Evolutionary conservation across 1,140 invertebrate species (phyloP).

Genomic region (Hylaeus anthracinus): DNA sequence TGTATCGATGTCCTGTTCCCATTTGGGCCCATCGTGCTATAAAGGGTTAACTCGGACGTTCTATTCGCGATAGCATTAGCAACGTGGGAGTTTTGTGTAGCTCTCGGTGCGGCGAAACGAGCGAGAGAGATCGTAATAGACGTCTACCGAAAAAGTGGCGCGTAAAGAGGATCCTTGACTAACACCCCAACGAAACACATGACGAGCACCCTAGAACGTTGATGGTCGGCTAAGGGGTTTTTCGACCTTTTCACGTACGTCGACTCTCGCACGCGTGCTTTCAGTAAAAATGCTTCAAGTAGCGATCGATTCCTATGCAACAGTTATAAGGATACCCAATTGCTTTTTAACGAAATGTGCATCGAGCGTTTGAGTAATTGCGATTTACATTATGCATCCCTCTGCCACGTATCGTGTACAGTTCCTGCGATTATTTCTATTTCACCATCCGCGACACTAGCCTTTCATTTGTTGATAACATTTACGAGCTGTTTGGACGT

Average conservation of each 20-base stretch:
- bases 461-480: too few species aligned
- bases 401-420: not conserved
- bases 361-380: not conserved
- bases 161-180: slow-evolving; percentile 1
- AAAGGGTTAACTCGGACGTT: too few species aligned
- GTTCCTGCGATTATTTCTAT: not conserved
- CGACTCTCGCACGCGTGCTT: slow-evolving; percentile 4
- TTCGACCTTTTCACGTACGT: slow-evolving; percentile 24
- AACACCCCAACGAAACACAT: slow-evolving; percentile 17
- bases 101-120: too few species aligned
- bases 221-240: slow-evolving; percentile 19
- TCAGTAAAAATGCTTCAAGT: slow-evolving; percentile 26
- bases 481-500: too few species aligned
- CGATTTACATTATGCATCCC: not conserved
- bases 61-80: too few species aligned
- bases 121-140: not conserved
- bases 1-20: too few species aligned
- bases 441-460: not conserved
- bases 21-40: too few species aligned
- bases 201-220: slow-evolving; percentile 44
- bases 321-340: not conserved
- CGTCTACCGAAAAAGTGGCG: slow-evolving; percentile 16
- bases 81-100: not conserved
- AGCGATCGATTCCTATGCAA: slow-evolving; percentile 13
- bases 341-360: not conserved